Evolutionary conservation across 2,888 invertebrate genomes (phyloP), one percentile per base, ranked within the genome.

Genomic region (Idaea dimidiata): DNA sequence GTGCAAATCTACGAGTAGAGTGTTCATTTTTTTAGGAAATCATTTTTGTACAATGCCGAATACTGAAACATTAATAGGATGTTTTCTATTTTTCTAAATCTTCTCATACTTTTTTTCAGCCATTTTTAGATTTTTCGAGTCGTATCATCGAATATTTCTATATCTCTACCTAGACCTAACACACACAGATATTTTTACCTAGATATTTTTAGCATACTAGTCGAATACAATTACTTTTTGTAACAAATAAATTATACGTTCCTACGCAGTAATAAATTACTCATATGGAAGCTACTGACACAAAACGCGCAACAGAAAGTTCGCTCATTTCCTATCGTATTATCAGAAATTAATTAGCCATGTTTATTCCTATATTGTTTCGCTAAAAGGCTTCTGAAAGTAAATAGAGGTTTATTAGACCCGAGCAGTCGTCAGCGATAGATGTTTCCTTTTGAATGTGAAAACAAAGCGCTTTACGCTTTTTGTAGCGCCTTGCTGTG

Each of bases 381-480:
- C 74, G 68, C 75, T 80, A 75, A 83, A 83, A 84, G 81, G 80
- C 74, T 76, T 72, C 73, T 78, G 77, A 80, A 80, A 80, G 84
- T 83, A 87, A 87, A 87, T 81, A 87, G 79, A 76, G 76, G 79
- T 87, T 84, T 83, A 89, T 88, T 87, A 87, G 81, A 83, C 77
- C 77, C 76, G 74, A 74, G 75, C 74, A 78, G 77, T 77, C 85
- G 87, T 81, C 83, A 83, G 78, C 72, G 69, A 73, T 79, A 78
- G 81, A 87, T 80, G 75, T 82, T 87, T 86, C 83, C 84, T 81
- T 72, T 75, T 72, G 72, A 78, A 78, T 73, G 77, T 71, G 84
- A 81, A 87, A 86, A 91, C 91, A 91, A 90, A 86, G 79, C 80
- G 78, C 81, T 83, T 83, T 84, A 83, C 81, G 81, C 84, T 89